These are phyloP conservation scores for Amblyteles armatorius DNA, from an alignment of 2,888 invertebrate genomes.

Conservation along the genomic window DNA sequence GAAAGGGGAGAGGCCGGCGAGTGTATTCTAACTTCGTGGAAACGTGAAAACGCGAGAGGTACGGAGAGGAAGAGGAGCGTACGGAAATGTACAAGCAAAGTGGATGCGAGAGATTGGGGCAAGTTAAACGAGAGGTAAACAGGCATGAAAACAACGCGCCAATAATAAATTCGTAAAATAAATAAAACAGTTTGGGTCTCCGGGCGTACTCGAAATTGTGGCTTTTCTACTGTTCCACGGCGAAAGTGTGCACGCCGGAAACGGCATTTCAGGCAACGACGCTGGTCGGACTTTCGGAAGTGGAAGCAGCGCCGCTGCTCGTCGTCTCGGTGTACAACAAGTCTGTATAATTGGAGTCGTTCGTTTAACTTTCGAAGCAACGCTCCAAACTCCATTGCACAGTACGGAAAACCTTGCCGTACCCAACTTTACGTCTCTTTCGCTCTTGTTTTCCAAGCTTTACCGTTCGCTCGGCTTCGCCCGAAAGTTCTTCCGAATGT, in stretches of 20 bases:
- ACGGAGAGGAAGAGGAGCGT: slow-evolving; percentile 3
- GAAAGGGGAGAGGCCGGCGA: neutral
- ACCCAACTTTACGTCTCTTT: slow-evolving; percentile 22
- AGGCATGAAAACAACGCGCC: slow-evolving; percentile 74
- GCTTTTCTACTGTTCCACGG: slow-evolving; percentile 22
- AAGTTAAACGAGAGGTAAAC: slow-evolving; percentile 50
- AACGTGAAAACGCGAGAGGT: slow-evolving; percentile 38
- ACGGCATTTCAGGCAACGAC: slow-evolving; percentile 35
- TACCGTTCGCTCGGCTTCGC: neutral
- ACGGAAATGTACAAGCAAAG: slow-evolving; percentile 52
- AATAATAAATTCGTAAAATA: slow-evolving; percentile 81
- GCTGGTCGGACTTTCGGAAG: slow-evolving; percentile 45
- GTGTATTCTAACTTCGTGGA: slow-evolving; percentile 42
- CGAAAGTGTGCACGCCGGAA: slow-evolving; percentile 38
- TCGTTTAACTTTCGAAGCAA: slow-evolving; percentile 77
- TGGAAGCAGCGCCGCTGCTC: slow-evolving; percentile 64
- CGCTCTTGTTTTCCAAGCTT: slow-evolving; percentile 9
- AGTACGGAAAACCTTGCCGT: neutral
- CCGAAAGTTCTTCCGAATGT: slow-evolving; percentile 10
- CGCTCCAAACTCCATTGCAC: slow-evolving; percentile 73
- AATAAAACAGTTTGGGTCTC: slow-evolving; percentile 73
- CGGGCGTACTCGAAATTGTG: slow-evolving; percentile 30
- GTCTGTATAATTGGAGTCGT: slow-evolving; percentile 80
- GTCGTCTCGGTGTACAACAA: slow-evolving; percentile 66
- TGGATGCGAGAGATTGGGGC: slow-evolving; percentile 54